Conservation (phyloP, 2,797 vertebrate genomes). For the Halcyon chelicuti region DNA sequence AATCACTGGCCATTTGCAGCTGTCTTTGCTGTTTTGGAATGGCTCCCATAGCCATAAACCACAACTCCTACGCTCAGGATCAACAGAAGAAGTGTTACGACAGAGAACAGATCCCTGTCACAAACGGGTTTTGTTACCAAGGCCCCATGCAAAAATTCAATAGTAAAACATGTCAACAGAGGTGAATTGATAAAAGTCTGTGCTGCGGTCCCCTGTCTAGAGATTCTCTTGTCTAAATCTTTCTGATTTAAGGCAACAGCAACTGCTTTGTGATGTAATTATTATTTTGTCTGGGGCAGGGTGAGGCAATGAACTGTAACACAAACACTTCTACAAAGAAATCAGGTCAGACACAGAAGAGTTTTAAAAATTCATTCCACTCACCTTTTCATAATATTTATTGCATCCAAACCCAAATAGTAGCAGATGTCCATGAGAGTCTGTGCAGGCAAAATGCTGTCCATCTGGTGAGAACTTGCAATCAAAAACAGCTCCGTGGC, state of each 20-base stretch:
- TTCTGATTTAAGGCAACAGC: neutral
- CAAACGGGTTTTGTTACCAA: neutral
- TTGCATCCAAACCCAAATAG: conserved; percentile 97
- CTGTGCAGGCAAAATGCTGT: conserved; percentile 97
- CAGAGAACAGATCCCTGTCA: neutral
- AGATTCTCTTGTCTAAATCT: neutral
- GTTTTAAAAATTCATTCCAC: neutral
- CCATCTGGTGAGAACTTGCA: conserved; percentile 98
- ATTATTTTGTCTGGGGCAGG: neutral
- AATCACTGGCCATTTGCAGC: conserved; percentile 18
- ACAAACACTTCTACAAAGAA: neutral
- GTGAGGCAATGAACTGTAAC: neutral
- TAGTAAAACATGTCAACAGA: neutral
- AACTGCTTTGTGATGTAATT: neutral
- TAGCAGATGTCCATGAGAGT: conserved; percentile 96
- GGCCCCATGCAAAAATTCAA: neutral
- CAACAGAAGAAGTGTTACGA: neutral
- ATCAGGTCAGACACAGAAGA: neutral
- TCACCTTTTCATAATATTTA: conserved; percentile 93
- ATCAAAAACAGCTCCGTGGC: conserved; percentile 97
- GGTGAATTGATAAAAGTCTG: neutral
- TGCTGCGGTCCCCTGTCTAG: neutral
- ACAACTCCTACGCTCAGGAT: neutral
- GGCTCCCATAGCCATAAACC: neutral
- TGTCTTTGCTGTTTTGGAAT: conserved; percentile 15